These are phyloP conservation scores for Drosophila saltans DNA, from an alignment of 1,140 invertebrate species.

Conservation along the genomic window DNA sequence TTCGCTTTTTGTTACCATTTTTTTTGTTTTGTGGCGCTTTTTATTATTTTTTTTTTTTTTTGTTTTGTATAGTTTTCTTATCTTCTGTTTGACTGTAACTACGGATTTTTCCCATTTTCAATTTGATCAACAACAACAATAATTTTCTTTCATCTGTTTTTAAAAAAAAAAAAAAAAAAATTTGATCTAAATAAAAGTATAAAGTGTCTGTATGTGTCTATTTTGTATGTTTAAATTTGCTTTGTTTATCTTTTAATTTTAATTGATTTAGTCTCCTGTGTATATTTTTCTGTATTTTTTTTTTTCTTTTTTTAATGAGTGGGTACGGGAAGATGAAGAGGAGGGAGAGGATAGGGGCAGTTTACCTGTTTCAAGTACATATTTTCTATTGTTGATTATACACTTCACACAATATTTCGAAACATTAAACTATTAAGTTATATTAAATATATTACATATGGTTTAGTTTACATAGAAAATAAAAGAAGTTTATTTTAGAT, in stretches of 20 bases:
- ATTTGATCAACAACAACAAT: conserved; percentile 59
- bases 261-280: not conserved
- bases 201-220: too few relatives aligned
- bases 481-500: too few relatives aligned
- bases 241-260: not conserved
- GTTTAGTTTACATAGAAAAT: too few relatives aligned
- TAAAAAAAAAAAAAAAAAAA: not conserved
- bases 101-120: conserved; percentile 33
- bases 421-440: too few relatives aligned
- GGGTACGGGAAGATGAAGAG: not conserved
- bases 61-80: not conserved
- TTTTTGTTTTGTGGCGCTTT: conserved; percentile 34
- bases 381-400: not conserved
- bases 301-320: not conserved
- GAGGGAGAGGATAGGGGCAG: not conserved
- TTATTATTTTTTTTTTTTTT: conserved; percentile 6
- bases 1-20: conserved; percentile 33
- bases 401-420: not conserved
- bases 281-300: not conserved
- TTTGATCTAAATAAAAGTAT: not conserved
- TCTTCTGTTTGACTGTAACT: conserved; percentile 38
- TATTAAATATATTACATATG: too few relatives aligned
- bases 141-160: conserved; percentile 24
- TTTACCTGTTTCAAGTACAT: not conserved
- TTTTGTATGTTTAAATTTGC: too few relatives aligned